These are phyloP conservation scores for Pseudochromis fuscus DNA, from an alignment of 2,797 vertebrate genomes.

Conservation along the genomic window DNA sequence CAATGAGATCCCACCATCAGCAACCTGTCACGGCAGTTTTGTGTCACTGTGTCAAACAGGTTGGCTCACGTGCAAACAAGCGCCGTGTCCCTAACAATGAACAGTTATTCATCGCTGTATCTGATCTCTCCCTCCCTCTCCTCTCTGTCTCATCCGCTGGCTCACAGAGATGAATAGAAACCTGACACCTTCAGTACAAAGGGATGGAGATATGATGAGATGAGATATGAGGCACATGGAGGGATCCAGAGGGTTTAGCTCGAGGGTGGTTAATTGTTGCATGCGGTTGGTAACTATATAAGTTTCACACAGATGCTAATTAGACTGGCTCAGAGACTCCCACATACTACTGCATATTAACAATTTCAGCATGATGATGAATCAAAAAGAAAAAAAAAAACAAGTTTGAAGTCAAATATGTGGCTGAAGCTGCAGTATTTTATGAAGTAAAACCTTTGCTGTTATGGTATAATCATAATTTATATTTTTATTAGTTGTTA, in stretches of 20 bases:
- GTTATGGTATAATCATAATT: no score
- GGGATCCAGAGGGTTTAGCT: conserved; percentile 18
- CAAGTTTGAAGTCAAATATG: no score
- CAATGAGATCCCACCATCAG: neutral
- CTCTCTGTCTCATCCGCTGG: conserved; percentile 24
- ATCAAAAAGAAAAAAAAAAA: neutral
- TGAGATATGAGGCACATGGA: conserved; percentile 51
- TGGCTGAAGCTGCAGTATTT: no score
- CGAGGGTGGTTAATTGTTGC: conserved; percentile 37
- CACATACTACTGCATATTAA: neutral
- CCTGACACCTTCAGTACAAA: conserved; percentile 57
- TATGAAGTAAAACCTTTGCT: no score
- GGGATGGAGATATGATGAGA: conserved; percentile 39
- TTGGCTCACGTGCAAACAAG: conserved; percentile 20
- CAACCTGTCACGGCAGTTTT: conserved; percentile 6
- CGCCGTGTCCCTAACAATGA: conserved; percentile 22
- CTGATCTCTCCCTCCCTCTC: conserved; percentile 21
- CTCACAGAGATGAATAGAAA: conserved; percentile 34
- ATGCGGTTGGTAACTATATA: conserved; percentile 30
- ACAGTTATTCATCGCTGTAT: conserved; percentile 41
- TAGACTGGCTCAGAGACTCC: conserved; percentile 25
- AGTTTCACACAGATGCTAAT: conserved; percentile 50
- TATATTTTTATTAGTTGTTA: no score
- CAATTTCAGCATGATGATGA: neutral
- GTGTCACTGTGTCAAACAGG: conserved; percentile 4